These are phyloP conservation scores for Drosophila diplacantha DNA, from an alignment of 2,888 invertebrate species.

Conservation along the genomic window DNA sequence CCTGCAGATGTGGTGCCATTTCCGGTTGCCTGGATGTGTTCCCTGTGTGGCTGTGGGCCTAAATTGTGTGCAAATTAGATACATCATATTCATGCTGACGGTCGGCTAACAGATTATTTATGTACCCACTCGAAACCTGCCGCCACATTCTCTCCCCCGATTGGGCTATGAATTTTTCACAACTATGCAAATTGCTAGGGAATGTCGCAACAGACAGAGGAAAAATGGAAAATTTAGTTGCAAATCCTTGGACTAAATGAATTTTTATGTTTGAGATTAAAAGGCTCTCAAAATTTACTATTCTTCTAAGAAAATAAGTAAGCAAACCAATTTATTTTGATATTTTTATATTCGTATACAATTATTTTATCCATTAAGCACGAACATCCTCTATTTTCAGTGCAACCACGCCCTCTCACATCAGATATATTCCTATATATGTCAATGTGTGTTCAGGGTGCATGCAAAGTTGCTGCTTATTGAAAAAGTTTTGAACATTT, in stretches of 20 bases:
- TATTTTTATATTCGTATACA: not conserved
- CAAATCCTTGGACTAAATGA: no score
- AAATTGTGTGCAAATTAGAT: constrained; percentile 53
- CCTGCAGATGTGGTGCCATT: constrained; percentile 30
- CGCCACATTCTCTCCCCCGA: constrained; percentile 29
- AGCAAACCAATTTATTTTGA: not conserved
- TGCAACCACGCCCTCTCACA: not conserved
- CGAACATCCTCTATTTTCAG: not conserved
- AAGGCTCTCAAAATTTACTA: no score
- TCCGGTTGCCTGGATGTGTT: constrained; percentile 7
- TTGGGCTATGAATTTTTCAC: constrained; percentile 66
- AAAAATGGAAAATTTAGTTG: not conserved
- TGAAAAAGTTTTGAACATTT: constrained; percentile 70
- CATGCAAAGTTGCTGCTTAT: constrained; percentile 64
- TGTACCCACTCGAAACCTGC: constrained; percentile 5
- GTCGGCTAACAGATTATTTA: constrained; percentile 38
- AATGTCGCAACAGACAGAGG: not conserved
- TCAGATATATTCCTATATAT: constrained; percentile 2
- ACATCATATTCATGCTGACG: constrained; percentile 50
- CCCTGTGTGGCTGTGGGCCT: constrained; percentile 14
- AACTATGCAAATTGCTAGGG: constrained; percentile 62
- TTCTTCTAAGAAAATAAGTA: not conserved
- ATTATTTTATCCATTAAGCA: no score
- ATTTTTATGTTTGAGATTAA: not conserved
- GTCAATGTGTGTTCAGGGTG: constrained; percentile 26